Base-by-base conservation (phyloP, 2,113 vertebrate genomes). In the Ondatra zibethicus region DNA sequence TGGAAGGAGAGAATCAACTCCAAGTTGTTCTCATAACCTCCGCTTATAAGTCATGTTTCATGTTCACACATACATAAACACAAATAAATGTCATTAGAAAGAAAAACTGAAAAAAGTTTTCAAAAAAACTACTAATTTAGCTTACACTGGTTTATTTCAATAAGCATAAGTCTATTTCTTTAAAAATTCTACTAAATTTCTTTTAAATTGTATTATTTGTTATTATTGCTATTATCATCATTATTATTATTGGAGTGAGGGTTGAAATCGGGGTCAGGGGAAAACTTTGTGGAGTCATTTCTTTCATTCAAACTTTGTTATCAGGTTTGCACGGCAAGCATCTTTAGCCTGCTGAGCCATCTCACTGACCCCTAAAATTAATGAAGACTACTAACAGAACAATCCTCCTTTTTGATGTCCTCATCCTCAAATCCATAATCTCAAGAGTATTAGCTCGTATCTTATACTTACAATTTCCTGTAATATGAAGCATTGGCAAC, bases 401-500 rank as follows among this genome's bases (percentile, higher is more conserved):
- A 75, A 89, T 63, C 31, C 77, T 95, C 85, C 96, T 88, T 94
- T 91, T 66, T 96, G 14, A 96, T 70, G 23, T 95, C 91, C 29
- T 94, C 92, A 96, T 47, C 50, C 63, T 87, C 72, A 89, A 93
- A 75, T 86, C 55, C 14, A 92, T 87, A 75, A 96, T 91, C 88
- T 97, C 72, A 88, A 63, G 77, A 92, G 31, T 82, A 94, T 39
- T 81, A 58, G 31, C n/a, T 95, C 85, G 84, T 52, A 96, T 82
- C n/a, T 6, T 61, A 96, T 98, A 99, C 99, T 99, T 99, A 99
- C 99, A 99, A 99, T 99, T 99, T 99, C 97, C 99, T 99, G 92
- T 99, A 99, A 98, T 99, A 99, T 70, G 99, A 99, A 88, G 99
- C 99, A 97, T 99, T 99, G 98, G 99, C 97, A 95, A 99, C 99